Percentiles rank a stretch among this genome's conserved stretches.
Conservation (phyloP, 2,113 vertebrate genomes). For the Gobio gobio region DNA sequence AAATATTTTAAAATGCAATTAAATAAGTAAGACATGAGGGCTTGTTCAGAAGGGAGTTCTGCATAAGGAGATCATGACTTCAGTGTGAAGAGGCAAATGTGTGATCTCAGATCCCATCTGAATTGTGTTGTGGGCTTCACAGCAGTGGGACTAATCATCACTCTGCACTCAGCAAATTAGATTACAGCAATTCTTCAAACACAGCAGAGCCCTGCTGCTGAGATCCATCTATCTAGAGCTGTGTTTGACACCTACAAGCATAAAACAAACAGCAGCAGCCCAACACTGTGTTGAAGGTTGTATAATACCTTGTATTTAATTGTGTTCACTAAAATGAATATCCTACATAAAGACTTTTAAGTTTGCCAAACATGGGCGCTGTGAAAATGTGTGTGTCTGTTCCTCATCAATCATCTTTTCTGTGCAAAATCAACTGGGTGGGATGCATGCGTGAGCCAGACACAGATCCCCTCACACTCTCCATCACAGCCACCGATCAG, state of each 20-base stretch:
- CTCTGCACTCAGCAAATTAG: conserved; percentile 32
- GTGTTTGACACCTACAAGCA: neutral
- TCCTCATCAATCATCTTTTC: neutral
- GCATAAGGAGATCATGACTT: neutral
- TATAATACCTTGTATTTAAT: neutral
- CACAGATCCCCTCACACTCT: neutral
- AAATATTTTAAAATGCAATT: neutral
- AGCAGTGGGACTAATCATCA: conserved; percentile 22
- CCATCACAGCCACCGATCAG: neutral
- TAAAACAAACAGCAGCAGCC: neutral
- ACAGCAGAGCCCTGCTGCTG: conserved; percentile 27
- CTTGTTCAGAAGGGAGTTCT: neutral
- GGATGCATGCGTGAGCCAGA: neutral
- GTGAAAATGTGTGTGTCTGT: neutral
- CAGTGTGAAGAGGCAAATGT: neutral
- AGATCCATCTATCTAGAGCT: neutral
- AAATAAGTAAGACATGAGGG: neutral
- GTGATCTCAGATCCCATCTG: conserved; percentile 25
- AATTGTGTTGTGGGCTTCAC: neutral
- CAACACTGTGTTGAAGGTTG: neutral
- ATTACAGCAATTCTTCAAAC: conserved; percentile 35
- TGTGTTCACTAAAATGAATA: neutral
- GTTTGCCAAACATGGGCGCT: neutral
- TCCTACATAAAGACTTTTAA: no score
- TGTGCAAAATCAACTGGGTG: neutral